Percentiles rank a stretch among this genome's conserved stretches.
Conservation (phyloP, 2,888 invertebrate genomes). For the Bombyx huttoni region DNA sequence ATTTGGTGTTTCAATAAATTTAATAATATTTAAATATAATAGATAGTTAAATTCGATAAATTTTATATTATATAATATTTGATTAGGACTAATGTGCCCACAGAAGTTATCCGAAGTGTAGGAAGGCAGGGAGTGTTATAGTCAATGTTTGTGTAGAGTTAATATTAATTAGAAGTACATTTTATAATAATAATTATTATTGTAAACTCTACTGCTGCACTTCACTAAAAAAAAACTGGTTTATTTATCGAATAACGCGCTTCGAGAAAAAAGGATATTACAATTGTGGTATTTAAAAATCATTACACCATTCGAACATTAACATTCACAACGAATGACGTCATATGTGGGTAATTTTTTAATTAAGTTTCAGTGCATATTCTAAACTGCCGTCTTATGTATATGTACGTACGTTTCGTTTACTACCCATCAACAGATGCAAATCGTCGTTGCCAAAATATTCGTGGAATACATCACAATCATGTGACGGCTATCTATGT, state of each 20-base stretch:
- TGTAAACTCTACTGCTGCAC: neutral
- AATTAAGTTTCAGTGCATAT: no score
- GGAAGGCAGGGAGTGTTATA: constrained; percentile 22
- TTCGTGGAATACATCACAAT: no score
- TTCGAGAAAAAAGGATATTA: no score
- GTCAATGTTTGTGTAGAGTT: constrained; percentile 2
- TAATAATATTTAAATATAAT: constrained; percentile 3
- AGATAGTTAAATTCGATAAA: neutral
- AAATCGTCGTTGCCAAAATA: no score
- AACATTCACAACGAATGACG: no score
- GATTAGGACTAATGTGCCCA: constrained; percentile 26
- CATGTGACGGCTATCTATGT: no score
- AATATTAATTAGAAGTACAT: neutral
- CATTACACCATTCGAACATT: no score
- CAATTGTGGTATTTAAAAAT: no score
- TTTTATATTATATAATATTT: neutral
- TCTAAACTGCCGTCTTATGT: no score
- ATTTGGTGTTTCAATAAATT: constrained; percentile 37
- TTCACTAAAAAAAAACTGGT: neutral
- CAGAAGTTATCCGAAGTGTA: constrained; percentile 36
- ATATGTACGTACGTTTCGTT: no score
- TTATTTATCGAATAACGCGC: neutral
- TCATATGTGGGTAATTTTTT: no score
- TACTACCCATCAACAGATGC: no score
- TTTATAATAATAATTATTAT: neutral